Conservation (phyloP, 2,113 vertebrate species). For the Mustelus asterias region DNA sequence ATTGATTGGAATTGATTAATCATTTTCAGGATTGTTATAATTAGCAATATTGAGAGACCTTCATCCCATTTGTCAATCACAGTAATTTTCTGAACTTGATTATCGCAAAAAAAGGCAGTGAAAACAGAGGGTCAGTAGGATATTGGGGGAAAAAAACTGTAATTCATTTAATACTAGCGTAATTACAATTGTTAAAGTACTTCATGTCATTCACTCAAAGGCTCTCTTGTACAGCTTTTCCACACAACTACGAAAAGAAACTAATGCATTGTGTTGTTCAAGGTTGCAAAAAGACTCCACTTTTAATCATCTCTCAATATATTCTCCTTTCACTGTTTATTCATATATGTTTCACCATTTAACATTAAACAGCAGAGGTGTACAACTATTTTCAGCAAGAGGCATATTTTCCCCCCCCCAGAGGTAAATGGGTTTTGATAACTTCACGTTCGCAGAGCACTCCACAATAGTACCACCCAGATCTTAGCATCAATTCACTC, state of each 20-base stretch:
- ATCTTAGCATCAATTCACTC: neutral
- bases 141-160: neutral
- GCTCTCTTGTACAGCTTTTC: neutral
- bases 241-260: neutral
- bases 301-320: neutral
- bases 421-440: neutral
- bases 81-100: neutral
- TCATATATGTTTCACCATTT: neutral
- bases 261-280: neutral
- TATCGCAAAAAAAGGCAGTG: neutral
- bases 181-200: neutral
- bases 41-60: neutral
- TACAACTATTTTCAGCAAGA: neutral
- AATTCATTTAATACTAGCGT: neutral
- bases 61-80: neutral
- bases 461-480: neutral
- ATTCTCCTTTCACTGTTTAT: neutral
- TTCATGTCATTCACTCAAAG: neutral
- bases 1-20: neutral
- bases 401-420: neutral
- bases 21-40: neutral
- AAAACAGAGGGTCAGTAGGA: neutral
- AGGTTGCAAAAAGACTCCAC: neutral
- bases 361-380: neutral
- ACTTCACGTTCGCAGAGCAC: neutral